These are phyloP conservation scores for Toxotes chatareus DNA, from an alignment of 2,113 vertebrate genomes.

Conservation along the genomic window DNA sequence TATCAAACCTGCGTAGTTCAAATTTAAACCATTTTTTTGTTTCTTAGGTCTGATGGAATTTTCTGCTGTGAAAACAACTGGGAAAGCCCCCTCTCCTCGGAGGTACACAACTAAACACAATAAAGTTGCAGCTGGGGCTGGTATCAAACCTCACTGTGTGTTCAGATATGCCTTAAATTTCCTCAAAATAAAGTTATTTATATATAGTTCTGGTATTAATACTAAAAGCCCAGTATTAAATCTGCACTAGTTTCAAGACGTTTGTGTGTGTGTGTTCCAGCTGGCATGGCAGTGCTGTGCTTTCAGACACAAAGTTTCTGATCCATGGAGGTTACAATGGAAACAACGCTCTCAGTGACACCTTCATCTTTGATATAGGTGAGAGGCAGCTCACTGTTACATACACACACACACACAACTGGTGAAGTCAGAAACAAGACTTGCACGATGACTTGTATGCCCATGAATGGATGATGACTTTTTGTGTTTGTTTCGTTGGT, in stretches of 20 bases:
- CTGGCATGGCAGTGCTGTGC: slow-evolving; percentile 81
- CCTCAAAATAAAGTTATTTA: background rate
- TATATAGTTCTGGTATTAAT: background rate
- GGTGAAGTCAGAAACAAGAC: no score
- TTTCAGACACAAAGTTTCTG: slow-evolving; percentile 81
- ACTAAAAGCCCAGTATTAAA: background rate
- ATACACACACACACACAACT: background rate
- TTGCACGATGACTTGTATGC: no score
- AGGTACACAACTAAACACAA: slow-evolving; percentile 70
- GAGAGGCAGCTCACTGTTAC: background rate
- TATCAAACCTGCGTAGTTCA: rapidly evolving
- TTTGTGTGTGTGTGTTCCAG: slow-evolving; percentile 56
- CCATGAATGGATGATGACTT: background rate
- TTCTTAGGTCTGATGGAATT: slow-evolving; percentile 88
- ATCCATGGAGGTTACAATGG: slow-evolving; percentile 83
- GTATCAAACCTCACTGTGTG: background rate
- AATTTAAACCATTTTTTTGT: background rate
- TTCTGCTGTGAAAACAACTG: slow-evolving; percentile 81
- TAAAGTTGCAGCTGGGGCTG: background rate
- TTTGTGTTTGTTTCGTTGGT: background rate
- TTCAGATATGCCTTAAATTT: background rate
- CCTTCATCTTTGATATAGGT: slow-evolving; percentile 84
- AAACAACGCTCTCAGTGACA: slow-evolving; percentile 79
- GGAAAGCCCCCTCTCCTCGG: slow-evolving; percentile 82
- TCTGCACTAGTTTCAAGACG: background rate